Evolutionary conservation across 2,888 invertebrate genomes (phyloP), one percentile per base, ranked within the genome.

Genomic region (Chouioia cunea): DNA sequence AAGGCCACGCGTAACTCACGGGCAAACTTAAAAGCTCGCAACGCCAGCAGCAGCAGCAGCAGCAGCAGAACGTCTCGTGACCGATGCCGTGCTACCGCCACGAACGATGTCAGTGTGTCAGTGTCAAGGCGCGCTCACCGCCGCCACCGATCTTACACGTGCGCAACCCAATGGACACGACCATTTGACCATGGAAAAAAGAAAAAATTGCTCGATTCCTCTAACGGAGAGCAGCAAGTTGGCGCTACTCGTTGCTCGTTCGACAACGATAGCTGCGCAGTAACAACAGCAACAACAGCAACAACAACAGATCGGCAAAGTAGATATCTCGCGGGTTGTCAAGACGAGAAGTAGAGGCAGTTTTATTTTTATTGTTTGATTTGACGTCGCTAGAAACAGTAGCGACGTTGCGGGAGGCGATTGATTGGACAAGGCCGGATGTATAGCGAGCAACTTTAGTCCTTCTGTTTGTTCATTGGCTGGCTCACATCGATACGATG

Each of bases 71-170:
- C 20, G 54, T 52, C 69, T 69, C 57, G 69, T 63, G 70, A 64
- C 57, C 57, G 58, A 53, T 53, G 53, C 47, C 20, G 46, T 65
- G 50, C 36, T 46, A 53, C 15, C 18, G n/a, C 27, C 43, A 12
- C 36, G 60, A 73, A 68, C 68, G 71, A 68, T 73, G 73, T 71
- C 65, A 73, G 73, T 73, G 71, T 73, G 73, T 73, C 73, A 73
- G 71, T 68, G 73, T 71, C 73, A 70, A 71, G 70, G 73, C 65
- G 53, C 27, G 23, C 8, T 12, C 63, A 22, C 15, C 6, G 36
- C 36, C 36, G 36, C 36, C 36, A 10, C 36, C 36, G 36, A 36
- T 36, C 36, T 36, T 10, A 6, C 36, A 10, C 36, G 36, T 36
- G 36, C 36, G 36, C 36, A 10, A 12, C 6, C 36, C 6, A 12